Conservation (phyloP, 2,113 vertebrate genomes). For the Lutjanus erythropterus region DNA sequence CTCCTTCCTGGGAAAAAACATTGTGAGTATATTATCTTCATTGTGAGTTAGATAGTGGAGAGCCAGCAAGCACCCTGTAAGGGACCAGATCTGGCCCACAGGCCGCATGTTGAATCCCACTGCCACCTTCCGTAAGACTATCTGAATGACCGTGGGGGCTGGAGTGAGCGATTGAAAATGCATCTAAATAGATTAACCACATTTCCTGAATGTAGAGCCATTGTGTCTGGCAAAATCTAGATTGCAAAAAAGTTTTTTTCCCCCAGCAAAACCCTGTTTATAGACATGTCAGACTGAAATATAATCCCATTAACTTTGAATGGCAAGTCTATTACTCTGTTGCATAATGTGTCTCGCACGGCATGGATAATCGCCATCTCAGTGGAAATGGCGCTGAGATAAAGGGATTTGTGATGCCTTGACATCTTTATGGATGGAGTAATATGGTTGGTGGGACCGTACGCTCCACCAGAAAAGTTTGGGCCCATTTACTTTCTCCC, state of each 20-base stretch:
- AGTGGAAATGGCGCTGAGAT: slow-evolving; percentile 66
- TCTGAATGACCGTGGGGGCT: slow-evolving; percentile 11
- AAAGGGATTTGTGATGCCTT: slow-evolving; percentile 67
- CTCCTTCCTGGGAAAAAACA: too few relatives aligned
- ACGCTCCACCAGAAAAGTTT: slow-evolving; percentile 30
- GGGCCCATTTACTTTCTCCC: neutral
- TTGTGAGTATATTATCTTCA: too few relatives aligned
- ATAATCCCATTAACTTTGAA: slow-evolving; percentile 80
- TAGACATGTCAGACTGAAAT: slow-evolving; percentile 71
- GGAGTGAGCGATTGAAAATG: slow-evolving; percentile 19
- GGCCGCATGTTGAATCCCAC: too few relatives aligned
- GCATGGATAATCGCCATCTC: slow-evolving; percentile 72
- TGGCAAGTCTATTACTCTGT: slow-evolving; percentile 73
- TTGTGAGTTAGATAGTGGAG: too few relatives aligned
- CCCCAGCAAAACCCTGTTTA: slow-evolving; percentile 56
- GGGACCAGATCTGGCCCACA: too few relatives aligned
- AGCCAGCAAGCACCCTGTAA: too few relatives aligned
- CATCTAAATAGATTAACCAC: slow-evolving; percentile 30
- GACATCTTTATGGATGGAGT: slow-evolving; percentile 74
- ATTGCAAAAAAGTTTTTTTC: slow-evolving; percentile 42
- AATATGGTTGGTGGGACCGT: slow-evolving; percentile 44
- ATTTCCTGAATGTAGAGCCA: slow-evolving; percentile 22
- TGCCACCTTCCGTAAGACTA: slow-evolving; percentile 3
- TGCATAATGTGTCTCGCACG: slow-evolving; percentile 75
- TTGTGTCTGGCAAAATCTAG: slow-evolving; percentile 39